These are phyloP conservation scores for Drosophila murphyi DNA, from an alignment of 1,140 invertebrate genomes.

Conservation along the genomic window DNA sequence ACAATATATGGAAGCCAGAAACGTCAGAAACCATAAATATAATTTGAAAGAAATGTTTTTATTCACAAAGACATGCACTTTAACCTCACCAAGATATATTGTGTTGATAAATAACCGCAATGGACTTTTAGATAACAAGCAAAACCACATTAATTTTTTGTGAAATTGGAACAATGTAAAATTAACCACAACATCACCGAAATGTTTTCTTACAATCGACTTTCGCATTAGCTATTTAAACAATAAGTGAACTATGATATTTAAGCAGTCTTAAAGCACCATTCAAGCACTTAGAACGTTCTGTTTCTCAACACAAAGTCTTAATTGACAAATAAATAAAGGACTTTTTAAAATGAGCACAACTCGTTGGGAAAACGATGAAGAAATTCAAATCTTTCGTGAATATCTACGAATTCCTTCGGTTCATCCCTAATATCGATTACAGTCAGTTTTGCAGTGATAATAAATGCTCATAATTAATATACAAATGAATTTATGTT, in stretches of 20 bases:
- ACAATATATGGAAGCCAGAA: no score
- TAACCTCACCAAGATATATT: not conserved
- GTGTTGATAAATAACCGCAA: not conserved
- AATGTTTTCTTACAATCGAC: not conserved
- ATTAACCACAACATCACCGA: not conserved
- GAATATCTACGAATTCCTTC: constrained; percentile 93
- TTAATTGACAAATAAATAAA: no score
- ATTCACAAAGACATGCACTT: no score
- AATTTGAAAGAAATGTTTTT: not conserved
- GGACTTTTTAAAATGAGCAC: constrained; percentile 19
- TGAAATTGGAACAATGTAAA: not conserved
- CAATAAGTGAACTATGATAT: not conserved
- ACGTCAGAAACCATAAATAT: no score
- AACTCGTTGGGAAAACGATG: constrained; percentile 85
- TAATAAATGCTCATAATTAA: not conserved
- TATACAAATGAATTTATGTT: not conserved
- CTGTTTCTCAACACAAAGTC: not conserved
- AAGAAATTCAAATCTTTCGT: constrained; percentile 91
- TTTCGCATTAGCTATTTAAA: not conserved
- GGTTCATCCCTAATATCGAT: constrained; percentile 92
- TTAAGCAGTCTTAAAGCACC: not conserved
- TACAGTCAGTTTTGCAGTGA: constrained; percentile 88
- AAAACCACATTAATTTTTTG: no score
- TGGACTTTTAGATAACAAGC: not conserved
- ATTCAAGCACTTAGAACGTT: not conserved